phyloP scores from a whole-genome alignment of 2,797 vertebrate species.

The Phrynocephalus forsythii region DNA sequence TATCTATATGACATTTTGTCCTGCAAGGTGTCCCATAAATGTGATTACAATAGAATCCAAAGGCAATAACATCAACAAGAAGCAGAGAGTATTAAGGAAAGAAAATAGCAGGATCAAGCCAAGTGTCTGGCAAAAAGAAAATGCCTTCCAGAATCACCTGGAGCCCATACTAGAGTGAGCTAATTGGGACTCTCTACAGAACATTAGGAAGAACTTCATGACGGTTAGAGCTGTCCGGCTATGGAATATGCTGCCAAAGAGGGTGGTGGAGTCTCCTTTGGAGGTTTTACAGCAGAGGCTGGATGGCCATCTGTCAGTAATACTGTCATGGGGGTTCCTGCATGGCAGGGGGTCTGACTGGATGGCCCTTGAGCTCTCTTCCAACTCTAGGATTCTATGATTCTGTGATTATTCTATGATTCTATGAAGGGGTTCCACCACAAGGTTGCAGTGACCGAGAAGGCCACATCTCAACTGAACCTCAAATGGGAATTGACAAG shows the following conservation, averaged over 20 bases:
- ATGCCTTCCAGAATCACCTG: not conserved
- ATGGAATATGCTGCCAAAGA: too few species aligned
- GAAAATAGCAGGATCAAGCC: not conserved
- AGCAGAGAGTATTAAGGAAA: not conserved
- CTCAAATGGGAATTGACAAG: not conserved
- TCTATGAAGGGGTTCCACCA: not conserved
- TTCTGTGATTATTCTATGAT: too few species aligned
- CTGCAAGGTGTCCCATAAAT: not conserved
- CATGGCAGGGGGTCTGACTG: too few species aligned
- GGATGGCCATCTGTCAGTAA: too few species aligned
- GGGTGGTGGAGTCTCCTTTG: too few species aligned
- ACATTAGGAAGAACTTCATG: too few species aligned
- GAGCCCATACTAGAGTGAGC: not conserved
- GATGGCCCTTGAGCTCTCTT: too few species aligned
- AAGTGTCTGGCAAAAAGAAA: not conserved
- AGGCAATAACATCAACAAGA: not conserved
- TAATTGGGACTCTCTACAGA: not conserved
- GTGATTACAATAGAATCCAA: not conserved
- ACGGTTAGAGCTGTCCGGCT: too few species aligned
- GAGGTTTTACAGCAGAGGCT: too few species aligned
- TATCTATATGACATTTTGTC: not conserved
- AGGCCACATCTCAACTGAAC: not conserved
- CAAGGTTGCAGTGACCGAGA: not conserved
- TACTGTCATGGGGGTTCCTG: too few species aligned
- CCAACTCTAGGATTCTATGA: too few species aligned